Evolutionary conservation across 2,888 invertebrate species (phyloP).

Genomic region (Argyra leucocephala): DNA sequence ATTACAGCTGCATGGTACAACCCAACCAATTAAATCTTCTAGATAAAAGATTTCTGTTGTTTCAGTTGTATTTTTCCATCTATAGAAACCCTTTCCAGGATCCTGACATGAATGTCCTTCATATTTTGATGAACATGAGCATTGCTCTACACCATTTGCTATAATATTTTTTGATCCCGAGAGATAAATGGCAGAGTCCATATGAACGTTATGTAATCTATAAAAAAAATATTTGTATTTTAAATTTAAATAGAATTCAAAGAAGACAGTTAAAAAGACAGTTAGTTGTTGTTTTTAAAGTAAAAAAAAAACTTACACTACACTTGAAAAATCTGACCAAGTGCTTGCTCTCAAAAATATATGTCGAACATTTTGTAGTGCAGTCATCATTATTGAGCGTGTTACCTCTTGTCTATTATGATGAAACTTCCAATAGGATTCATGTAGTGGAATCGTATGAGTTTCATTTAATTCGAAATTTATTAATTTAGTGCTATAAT

Average conservation of each 20-base stretch:
- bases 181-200: conserved; percentile 70
- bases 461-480: conserved; percentile 46
- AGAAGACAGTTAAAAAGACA: background rate
- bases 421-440: conserved; percentile 60
- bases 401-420: conserved; percentile 51
- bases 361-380: conserved; percentile 74
- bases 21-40: conserved; percentile 69
- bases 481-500: conserved; percentile 48
- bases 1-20: conserved; percentile 72
- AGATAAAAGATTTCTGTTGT: conserved; percentile 54
- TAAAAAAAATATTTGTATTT: conserved; percentile 18
- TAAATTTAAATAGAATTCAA: background rate
- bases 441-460: conserved; percentile 57
- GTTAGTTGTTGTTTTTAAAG: too few relatives aligned
- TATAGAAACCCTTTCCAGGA: conserved; percentile 70
- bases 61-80: conserved; percentile 56
- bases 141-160: conserved; percentile 75
- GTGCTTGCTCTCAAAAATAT: conserved; percentile 67
- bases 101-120: conserved; percentile 84
- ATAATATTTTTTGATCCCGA: conserved; percentile 56
- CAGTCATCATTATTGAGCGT: conserved; percentile 78
- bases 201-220: conserved; percentile 64
- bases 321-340: conserved; percentile 51
- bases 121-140: conserved; percentile 72
- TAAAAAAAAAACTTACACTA: conserved; percentile 46